Conservation (phyloP, 2,113 vertebrate genomes). For the Mormyrus iriodes region DNA sequence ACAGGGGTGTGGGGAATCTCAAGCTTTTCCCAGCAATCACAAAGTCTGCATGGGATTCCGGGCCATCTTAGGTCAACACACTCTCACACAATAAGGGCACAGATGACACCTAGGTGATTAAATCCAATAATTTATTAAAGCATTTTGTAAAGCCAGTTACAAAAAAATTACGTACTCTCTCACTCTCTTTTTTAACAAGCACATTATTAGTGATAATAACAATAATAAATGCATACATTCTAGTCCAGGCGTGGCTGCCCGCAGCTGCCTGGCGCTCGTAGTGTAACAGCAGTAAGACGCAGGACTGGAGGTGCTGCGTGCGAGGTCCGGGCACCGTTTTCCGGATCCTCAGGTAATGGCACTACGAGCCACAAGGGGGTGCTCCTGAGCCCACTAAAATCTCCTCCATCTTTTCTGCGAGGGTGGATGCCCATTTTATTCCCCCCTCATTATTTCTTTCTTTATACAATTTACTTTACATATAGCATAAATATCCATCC, state of each 20-base stretch:
- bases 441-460: neutral
- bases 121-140: conserved; percentile 89
- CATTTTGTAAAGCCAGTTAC: conserved; percentile 82
- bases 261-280: conserved; percentile 69
- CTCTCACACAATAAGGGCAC: neutral
- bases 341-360: neutral
- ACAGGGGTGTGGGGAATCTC: neutral
- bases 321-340: conserved; percentile 1
- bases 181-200: conserved; percentile 59
- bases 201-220: conserved; percentile 58
- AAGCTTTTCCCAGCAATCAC: neutral
- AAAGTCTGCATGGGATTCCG: neutral
- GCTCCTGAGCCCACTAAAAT: conserved; percentile 25
- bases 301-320: conserved; percentile 34
- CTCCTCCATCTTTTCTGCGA: conserved; percentile 34
- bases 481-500: conserved; percentile 58
- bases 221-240: conserved; percentile 38
- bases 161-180: conserved; percentile 65
- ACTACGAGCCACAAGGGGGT: conserved; percentile 6
- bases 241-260: conserved; percentile 70
- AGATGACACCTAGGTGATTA: conserved; percentile 45
- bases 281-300: conserved; percentile 49
- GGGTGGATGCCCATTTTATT: conserved; percentile 7
- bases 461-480: conserved; percentile 15
- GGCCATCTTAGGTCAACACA: neutral